Evolutionary conservation across 2,797 vertebrate genomes (phyloP), one percentile per base, ranked within the genome.

Genomic region (Epinephelus awoara): DNA sequence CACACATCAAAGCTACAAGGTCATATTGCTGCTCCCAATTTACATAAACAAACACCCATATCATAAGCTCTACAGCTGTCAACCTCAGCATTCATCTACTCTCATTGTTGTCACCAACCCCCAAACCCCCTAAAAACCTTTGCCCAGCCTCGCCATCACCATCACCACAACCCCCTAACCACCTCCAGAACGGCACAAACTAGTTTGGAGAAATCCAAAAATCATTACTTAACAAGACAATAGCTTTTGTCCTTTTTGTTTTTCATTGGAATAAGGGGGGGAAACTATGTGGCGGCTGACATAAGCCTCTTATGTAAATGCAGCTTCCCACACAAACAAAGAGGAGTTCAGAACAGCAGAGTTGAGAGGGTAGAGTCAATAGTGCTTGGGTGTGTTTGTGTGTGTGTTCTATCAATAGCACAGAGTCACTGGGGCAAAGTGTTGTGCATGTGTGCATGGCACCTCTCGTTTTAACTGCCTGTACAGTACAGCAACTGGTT

Each of bases 261-360:
- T 95, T 94, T 91, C 91, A 84, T 68, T 71, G 90, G 88, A 94
- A 93, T 91, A 92, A 88, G 84, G 67, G 81, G 80, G 88, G 72
- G 63, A 83, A 34, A 87, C 85, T 91, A 88, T 92, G 91, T 90
- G 92, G 93, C 88, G 82, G 89, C 93, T 94, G 91, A 94, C 92
- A 93, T 96, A 96, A 96, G 95, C 95, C 88, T 94, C 95, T 96
- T 96, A 96, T 96, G 95, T 95, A 96, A 96, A 96, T 96, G 89
- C 92, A 89, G 92, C 92, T 93, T 92, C 94, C 92, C 90, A 91
- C 92, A 91, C 91, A 95, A 95, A 95, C 95, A 96, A 95, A 95
- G 93, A 90, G 88, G 89, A 93, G 93, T 95, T 96, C 93, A 94
- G 89, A 95, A 91, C 92, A 87, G 92, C 89, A 89, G 87, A 89